These are phyloP conservation scores for Bombus balteatus DNA, from an alignment of 1,140 invertebrate genomes.

Conservation along the genomic window DNA sequence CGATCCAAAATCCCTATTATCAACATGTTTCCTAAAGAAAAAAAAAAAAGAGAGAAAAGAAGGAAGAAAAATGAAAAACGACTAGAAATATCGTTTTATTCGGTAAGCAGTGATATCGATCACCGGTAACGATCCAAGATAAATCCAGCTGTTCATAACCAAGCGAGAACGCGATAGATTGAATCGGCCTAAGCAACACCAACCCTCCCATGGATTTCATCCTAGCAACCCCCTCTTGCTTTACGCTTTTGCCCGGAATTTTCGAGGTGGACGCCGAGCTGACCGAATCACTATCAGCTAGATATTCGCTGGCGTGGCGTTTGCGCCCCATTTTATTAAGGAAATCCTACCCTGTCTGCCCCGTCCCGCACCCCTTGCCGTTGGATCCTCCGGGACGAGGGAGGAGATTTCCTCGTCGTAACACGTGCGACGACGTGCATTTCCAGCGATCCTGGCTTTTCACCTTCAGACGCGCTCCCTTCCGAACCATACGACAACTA, in stretches of 20 bases:
- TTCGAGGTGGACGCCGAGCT: conserved; percentile 75
- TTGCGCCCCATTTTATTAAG: conserved; percentile 81
- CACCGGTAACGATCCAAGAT: conserved; percentile 16
- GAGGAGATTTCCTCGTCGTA: conserved; percentile 62
- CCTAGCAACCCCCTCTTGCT: conserved; percentile 61
- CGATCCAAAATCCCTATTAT: neutral
- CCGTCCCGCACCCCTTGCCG: neutral
- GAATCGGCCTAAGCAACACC: conserved; percentile 78
- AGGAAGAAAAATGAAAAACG: neutral
- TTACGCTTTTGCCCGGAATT: conserved; percentile 56
- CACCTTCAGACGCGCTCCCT: conserved; percentile 16
- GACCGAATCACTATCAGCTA: conserved; percentile 78
- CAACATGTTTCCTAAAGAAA: neutral
- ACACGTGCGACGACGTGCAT: conserved; percentile 68
- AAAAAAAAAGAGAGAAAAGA: no score
- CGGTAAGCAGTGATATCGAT: neutral
- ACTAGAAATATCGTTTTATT: neutral
- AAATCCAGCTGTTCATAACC: conserved; percentile 33
- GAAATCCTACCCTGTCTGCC: conserved; percentile 71
- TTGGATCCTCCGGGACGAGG: conserved; percentile 31
- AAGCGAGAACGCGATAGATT: conserved; percentile 69
- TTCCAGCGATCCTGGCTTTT: conserved; percentile 42
- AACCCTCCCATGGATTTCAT: conserved; percentile 58
- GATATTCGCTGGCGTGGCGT: conserved; percentile 80
- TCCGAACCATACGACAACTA: neutral